Base-by-base conservation (phyloP, 2,113 vertebrate species). In the Mionectes macconnelli region DNA sequence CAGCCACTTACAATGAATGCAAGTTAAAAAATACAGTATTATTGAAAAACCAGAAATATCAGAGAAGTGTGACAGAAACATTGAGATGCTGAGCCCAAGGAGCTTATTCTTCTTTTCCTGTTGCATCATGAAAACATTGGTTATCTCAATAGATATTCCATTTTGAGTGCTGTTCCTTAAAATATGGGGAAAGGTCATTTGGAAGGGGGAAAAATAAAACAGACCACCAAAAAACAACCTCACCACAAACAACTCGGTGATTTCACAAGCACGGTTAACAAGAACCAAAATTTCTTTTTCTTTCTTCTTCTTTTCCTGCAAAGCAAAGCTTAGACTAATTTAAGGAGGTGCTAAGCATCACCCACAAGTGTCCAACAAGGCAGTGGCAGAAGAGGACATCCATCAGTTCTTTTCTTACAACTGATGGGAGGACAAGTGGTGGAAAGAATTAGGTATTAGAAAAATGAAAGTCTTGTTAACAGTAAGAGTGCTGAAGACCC, bases 391-490 rank as follows among this genome's bases (percentile, higher is more conserved):
- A 60, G 27, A 72, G 49, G 31, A 66, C 62, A 76, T 91, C 76
- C 69, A 95, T 92, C 90, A 81, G 76, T 4, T 50, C 44, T 75
- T 82, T 92, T 81, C 15, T 0, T 9, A 59, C 57, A 40, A 22
- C 49, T 87, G 86, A 84, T 80, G 91, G 89, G 31, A 87, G 66
- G 69, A 91, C 91, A 95, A 89, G 81, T 0, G 0, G 49, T 47
- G 87, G 49, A 89, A 92, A 87, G 81, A 89, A 95, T 93, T 68
- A 73, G 66, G 60, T 84, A 78, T 89, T 39, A 96, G 93, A 92
- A 96, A 97, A 97, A 94, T 95, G 87, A 91, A 95, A 93, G 66
- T 72, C 87, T 91, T 94, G 84, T 95, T 94, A 95, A 81, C 49
- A 69, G 49, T 56, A 64, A 64, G 62, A 89, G 77, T 55, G 87